Conservation (phyloP, 1,140 invertebrate genomes). For the Brachionus plicatilis region DNA sequence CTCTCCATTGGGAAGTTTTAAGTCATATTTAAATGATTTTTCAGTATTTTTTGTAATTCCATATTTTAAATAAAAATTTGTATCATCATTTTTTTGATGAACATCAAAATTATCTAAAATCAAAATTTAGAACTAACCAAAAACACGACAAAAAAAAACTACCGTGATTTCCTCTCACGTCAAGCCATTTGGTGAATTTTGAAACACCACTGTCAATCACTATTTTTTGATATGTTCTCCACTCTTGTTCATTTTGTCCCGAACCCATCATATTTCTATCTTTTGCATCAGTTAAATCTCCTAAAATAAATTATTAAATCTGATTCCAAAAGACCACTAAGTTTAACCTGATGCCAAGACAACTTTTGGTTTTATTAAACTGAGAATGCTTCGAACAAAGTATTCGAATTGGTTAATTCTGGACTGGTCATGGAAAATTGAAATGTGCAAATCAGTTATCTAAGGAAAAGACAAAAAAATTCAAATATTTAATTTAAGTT, state of each 20-base stretch:
- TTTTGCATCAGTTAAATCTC: slow-evolving; percentile 85
- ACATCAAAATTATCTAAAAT: slow-evolving; percentile 80
- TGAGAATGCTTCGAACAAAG: slow-evolving; percentile 72
- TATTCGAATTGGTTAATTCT: slow-evolving; percentile 71
- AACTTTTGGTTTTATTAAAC: slow-evolving; percentile 69
- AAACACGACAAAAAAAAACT: slow-evolving; percentile 43
- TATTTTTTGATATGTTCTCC: slow-evolving; percentile 71
- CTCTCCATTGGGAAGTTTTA: slow-evolving; percentile 50
- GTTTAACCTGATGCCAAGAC: slow-evolving; percentile 64
- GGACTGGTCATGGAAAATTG: slow-evolving; percentile 70
- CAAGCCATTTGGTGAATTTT: slow-evolving; percentile 73
- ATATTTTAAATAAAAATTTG: slow-evolving; percentile 65
- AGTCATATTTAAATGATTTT: neutral
- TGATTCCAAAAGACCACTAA: neutral
- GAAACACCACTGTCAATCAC: slow-evolving; percentile 62
- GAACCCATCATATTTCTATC: slow-evolving; percentile 71
- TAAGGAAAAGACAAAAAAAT: slow-evolving; percentile 46
- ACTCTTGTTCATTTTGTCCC: slow-evolving; percentile 74
- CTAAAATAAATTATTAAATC: slow-evolving; percentile 18
- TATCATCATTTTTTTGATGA: slow-evolving; percentile 62
- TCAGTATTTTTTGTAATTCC: slow-evolving; percentile 10
- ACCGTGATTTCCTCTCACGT: slow-evolving; percentile 92
- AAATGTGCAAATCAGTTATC: slow-evolving; percentile 83
- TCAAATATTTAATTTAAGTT: neutral
- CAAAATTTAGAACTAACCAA: neutral